phyloP scores from a whole-genome alignment of 2,888 invertebrate species.

The Acleris emargana region DNA sequence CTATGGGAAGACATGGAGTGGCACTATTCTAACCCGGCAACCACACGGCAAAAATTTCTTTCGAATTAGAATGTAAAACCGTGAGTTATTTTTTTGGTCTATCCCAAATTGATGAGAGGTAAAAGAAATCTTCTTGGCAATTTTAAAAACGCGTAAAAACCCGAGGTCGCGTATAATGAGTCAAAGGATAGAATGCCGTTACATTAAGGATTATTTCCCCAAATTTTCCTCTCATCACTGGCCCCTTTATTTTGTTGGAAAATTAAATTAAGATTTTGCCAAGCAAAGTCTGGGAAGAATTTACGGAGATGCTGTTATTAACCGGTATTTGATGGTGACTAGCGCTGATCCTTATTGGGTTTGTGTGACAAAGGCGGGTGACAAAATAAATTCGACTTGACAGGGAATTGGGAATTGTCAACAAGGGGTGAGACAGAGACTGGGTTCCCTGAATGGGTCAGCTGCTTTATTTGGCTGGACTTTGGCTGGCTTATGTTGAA shows the following conservation, averaged over 20 bases:
- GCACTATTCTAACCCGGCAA: too few relatives aligned
- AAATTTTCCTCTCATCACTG: constrained; percentile 49
- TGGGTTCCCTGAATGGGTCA: constrained; percentile 16
- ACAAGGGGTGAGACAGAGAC: constrained; percentile 29
- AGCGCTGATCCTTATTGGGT: constrained; percentile 71
- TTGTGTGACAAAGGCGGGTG: constrained; percentile 51
- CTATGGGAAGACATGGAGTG: too few relatives aligned
- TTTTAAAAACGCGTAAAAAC: constrained; percentile 20
- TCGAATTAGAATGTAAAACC: too few relatives aligned
- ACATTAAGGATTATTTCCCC: constrained; percentile 30
- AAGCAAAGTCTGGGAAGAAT: constrained; percentile 48
- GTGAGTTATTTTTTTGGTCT: too few relatives aligned
- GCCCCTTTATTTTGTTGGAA: constrained; percentile 57
- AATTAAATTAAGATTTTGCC: constrained; percentile 70
- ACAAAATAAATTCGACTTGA: constrained; percentile 63
- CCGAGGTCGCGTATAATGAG: constrained; percentile 29
- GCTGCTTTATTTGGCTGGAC: constrained; percentile 23
- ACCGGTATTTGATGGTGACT: constrained; percentile 51
- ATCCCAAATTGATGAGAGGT: constrained; percentile 20
- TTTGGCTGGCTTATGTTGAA: constrained; percentile 8
- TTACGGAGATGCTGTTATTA: constrained; percentile 54
- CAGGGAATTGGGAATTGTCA: constrained; percentile 46
- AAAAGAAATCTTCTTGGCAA: constrained; percentile 8
- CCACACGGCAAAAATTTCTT: too few relatives aligned
- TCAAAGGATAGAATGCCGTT: constrained; percentile 30